Evolutionary conservation across 2,113 vertebrate species (phyloP), one percentile per base, ranked within the genome.

Genomic region (Calonectris borealis): DNA sequence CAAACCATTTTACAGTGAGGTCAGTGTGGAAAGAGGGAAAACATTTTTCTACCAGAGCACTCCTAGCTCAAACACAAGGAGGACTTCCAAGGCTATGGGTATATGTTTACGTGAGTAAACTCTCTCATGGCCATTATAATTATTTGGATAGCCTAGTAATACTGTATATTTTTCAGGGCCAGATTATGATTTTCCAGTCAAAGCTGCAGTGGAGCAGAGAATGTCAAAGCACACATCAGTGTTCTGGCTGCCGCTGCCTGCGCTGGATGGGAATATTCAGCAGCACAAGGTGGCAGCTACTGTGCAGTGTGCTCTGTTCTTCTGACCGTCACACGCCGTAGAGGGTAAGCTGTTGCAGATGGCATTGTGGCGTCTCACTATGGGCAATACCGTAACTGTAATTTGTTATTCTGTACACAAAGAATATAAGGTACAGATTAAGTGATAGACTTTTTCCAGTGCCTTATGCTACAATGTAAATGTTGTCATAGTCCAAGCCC

Each of bases 41-140:
- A 18, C 6, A 6, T 10, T 81, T 36, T 48, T 29, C 73, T 49
- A 5, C 11, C 18, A 31, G 44, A 46, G 25, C 61, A 6, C 18
- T 27, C 51, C 57, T 5, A 40, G 13, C 7, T 9, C 10, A 26
- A 40, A 6, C 26, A 8, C 40, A 7, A 24, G 5, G 25, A 83
- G 14, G 12, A 13, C 36, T 64, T 80, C n/a, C 5, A 6, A 40
- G n/a, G 46, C 57, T 62, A 2, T 29, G n/a, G 11, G 22, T 29
- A 1, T 16, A 2, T 0, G 0, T 16, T 66, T 76, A 26, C 1
- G 0, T 11, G 49, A 38, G 44, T 10, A 18, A 85, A 10, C 34
- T 60, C 38, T 62, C 44, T 66, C 40, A 16, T 6, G 46, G n/a
- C 36, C 20, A 5, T 7, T 19, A 25, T 22, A 52, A 38, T 36